phyloP scores from a whole-genome alignment of 2,797 vertebrate species.

The Urophycis tenuis region DNA sequence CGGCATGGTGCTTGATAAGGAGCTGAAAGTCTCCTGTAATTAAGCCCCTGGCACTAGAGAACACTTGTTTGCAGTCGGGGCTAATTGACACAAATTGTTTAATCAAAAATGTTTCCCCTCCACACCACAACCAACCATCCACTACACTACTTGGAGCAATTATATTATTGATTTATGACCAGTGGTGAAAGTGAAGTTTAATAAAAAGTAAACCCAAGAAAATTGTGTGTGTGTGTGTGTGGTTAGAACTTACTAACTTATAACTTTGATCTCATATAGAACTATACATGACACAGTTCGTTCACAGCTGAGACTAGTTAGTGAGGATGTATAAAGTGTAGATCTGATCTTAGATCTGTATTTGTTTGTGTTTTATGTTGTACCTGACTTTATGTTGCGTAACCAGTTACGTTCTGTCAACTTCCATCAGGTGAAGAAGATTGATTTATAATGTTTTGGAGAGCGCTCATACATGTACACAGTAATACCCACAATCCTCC shows the following conservation, averaged over 20 bases:
- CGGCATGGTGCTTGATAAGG: conserved; percentile 86
- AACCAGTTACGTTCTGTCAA: conserved; percentile 26
- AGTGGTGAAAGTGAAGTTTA: neutral
- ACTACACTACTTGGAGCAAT: conserved; percentile 33
- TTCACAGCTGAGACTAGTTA: neutral
- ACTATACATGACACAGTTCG: neutral
- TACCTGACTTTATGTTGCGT: conserved; percentile 18
- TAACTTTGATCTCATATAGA: neutral
- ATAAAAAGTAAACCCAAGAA: neutral
- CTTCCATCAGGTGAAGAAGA: conserved; percentile 39
- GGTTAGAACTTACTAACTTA: neutral
- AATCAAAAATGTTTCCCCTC: conserved; percentile 95
- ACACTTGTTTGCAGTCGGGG: conserved; percentile 97
- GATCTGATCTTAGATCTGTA: neutral
- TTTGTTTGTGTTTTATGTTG: conserved; percentile 8
- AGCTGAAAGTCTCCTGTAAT: conserved; percentile 96
- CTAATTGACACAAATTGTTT: conserved; percentile 99
- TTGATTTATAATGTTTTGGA: conserved; percentile 49
- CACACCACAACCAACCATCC: conserved; percentile 61
- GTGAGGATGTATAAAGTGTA: neutral
- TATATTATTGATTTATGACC: neutral
- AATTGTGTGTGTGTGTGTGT: neutral
- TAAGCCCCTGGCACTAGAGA: conserved; percentile 97
- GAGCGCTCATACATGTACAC: conserved; percentile 52
- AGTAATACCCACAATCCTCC: conserved; percentile 42